Evolutionary conservation across 2,797 vertebrate genomes (phyloP), one percentile per base, ranked within the genome.

Genomic region (Ctenopoma kingsleyae): DNA sequence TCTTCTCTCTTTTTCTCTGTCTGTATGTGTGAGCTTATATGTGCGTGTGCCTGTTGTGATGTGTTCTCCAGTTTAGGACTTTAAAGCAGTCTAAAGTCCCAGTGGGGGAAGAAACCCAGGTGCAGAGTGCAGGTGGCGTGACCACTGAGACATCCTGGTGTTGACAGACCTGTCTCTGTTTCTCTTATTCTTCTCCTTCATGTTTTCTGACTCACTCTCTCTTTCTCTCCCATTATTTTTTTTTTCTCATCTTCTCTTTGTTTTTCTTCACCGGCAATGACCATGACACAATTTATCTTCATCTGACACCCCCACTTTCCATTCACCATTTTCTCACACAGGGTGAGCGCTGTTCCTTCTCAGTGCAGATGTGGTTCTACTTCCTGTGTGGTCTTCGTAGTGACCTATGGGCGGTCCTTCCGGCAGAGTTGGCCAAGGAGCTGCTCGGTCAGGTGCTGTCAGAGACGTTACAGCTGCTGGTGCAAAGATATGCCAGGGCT

Each of bases 291-390:
- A 76, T 71, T 75, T 74, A 78, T 87, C 74, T 80, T 80, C 56
- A 77, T 78, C 54, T 83, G 41, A 46, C 60, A 44, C 27, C 69
- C 46, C 50, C 25, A 10, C 25, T 51, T 20, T 20, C 66, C 13
- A 2, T 67, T 62, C 41, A 23, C 58, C 41, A 35, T 59, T 65
- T 51, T 76, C 58, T 44, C 92, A 89, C 57, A 71, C 83, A 99
- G 98, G 98, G 96, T n/a, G 97, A 98, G 91, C 95, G 97, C 87
- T 98, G 96, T 80, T 99, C 98, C 61, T 99, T 98, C 90, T 96
- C 97, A 0, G 85, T 99, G 91, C 97, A 99, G 94, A 99, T 99
- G 97, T 99, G 98, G 98, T 94, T 97, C 92, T 99, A 98, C 89
- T 98, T 98, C 93, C 95, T 95, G 91, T 94, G 91, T 81, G 95